A percentile compares a stretch with the other conserved stretches of the same genome.
These are phyloP conservation scores for Taenioides sp. DNA, from an alignment of 2,797 vertebrate genomes.

Conservation along the genomic window DNA sequence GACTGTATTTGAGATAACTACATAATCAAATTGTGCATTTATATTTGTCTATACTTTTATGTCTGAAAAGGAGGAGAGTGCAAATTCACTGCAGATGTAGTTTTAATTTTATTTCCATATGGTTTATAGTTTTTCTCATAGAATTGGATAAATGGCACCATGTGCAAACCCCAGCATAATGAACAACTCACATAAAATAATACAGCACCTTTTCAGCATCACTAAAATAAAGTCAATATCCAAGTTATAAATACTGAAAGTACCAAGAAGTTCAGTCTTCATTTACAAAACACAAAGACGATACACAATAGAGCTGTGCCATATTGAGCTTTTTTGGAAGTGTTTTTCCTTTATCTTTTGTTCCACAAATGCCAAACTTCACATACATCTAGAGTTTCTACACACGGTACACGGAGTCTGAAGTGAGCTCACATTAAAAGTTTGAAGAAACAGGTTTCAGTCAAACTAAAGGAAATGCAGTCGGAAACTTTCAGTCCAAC, in stretches of 20 bases:
- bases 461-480: constrained; percentile 59
- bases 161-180: constrained; percentile 62
- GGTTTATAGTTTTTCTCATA: constrained; percentile 59
- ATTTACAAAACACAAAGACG: constrained; percentile 77
- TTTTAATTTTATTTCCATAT: constrained; percentile 62
- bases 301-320: constrained; percentile 64
- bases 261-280: constrained; percentile 67
- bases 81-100: constrained; percentile 11
- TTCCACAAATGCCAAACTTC: constrained; percentile 70
- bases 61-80: not conserved
- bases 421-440: constrained; percentile 68
- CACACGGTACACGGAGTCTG: constrained; percentile 66
- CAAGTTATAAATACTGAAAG: constrained; percentile 70
- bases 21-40: not conserved
- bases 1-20: constrained; percentile 9
- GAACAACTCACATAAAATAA: constrained; percentile 74
- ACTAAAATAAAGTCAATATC: constrained; percentile 75
- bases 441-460: constrained; percentile 58
- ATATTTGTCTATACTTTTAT: not conserved
- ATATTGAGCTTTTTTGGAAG: constrained; percentile 55
- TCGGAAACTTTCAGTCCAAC: constrained; percentile 44
- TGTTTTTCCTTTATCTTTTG: constrained; percentile 63
- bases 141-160: constrained; percentile 63
- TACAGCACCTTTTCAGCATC: constrained; percentile 75
- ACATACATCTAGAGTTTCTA: constrained; percentile 73